phyloP scores from a whole-genome alignment of 1,140 invertebrate genomes.

The Musca vetustissima region DNA sequence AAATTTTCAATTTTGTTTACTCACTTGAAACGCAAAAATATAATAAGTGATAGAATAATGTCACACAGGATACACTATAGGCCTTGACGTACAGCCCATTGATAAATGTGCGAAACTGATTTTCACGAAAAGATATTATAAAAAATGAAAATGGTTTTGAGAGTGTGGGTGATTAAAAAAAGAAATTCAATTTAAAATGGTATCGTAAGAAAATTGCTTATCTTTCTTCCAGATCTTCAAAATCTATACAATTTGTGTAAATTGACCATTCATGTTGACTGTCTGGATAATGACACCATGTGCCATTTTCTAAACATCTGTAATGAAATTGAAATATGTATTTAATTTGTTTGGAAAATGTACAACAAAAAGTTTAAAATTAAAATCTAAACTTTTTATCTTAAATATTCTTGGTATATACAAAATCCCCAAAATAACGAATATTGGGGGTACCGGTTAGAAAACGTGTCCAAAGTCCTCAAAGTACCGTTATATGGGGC shows the following conservation, averaged over 20 bases:
- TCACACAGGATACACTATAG: constrained; percentile 72
- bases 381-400: constrained; percentile 56
- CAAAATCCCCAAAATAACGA: too few species aligned
- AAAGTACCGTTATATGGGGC: not conserved
- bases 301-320: too few species aligned
- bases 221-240: constrained; percentile 67
- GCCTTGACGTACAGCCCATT: constrained; percentile 75
- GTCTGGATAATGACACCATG: constrained; percentile 59
- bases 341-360: too few species aligned
- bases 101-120: constrained; percentile 69
- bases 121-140: constrained; percentile 13
- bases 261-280: constrained; percentile 70
- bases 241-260: constrained; percentile 78
- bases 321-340: too few species aligned
- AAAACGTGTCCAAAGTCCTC: not conserved
- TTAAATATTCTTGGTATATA: not conserved
- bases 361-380: too few species aligned
- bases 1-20: constrained; percentile 33
- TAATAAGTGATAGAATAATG: constrained; percentile 73
- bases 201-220: not conserved
- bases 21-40: constrained; percentile 78
- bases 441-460: too few species aligned
- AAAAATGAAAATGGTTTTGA: too few species aligned
- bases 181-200: not conserved
- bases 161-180: too few species aligned